Evolutionary conservation across 2,113 vertebrate species (phyloP).

Genomic region (Tringa solitaria): DNA sequence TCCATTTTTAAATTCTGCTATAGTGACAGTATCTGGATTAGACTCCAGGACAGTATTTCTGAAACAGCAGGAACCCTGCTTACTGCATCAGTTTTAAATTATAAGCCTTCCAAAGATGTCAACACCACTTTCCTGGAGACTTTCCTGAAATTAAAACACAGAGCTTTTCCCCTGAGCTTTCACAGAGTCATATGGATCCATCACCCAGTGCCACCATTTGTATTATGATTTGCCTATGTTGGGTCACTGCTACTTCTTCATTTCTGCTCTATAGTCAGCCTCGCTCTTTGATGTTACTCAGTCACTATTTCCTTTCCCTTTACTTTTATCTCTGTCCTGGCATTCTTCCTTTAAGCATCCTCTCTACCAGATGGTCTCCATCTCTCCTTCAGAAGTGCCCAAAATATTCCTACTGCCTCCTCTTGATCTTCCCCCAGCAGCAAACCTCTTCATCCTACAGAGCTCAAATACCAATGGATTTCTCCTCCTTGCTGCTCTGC

Average conservation of each 20-base stretch:
- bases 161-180: slow-evolving; percentile 1
- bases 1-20: slow-evolving; percentile 56
- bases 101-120: slow-evolving; percentile 46
- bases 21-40: slow-evolving; percentile 65
- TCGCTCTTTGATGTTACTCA: slow-evolving; percentile 77
- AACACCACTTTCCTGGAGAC: slow-evolving; percentile 29
- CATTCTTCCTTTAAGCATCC: slow-evolving; percentile 76
- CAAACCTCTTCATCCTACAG: slow-evolving; percentile 69
- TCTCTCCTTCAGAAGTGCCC: slow-evolving; percentile 78
- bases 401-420: slow-evolving; percentile 77
- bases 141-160: slow-evolving; percentile 30
- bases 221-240: slow-evolving; percentile 41
- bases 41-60: slow-evolving; percentile 63
- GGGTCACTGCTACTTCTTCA: slow-evolving; percentile 66
- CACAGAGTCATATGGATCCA: slow-evolving; percentile 18
- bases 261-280: slow-evolving; percentile 53
- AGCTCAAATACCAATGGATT: slow-evolving; percentile 70
- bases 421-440: slow-evolving; percentile 78
- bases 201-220: slow-evolving; percentile 46
- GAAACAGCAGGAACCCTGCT: slow-evolving; percentile 55
- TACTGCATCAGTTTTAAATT: slow-evolving; percentile 57
- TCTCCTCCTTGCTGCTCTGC: slow-evolving; percentile 54
- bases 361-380: slow-evolving; percentile 82
- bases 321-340: slow-evolving; percentile 83
- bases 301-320: slow-evolving; percentile 78